phyloP scores from a whole-genome alignment of 92 coral and sea anemone species.

The Phenganax stokvisi region DNA sequence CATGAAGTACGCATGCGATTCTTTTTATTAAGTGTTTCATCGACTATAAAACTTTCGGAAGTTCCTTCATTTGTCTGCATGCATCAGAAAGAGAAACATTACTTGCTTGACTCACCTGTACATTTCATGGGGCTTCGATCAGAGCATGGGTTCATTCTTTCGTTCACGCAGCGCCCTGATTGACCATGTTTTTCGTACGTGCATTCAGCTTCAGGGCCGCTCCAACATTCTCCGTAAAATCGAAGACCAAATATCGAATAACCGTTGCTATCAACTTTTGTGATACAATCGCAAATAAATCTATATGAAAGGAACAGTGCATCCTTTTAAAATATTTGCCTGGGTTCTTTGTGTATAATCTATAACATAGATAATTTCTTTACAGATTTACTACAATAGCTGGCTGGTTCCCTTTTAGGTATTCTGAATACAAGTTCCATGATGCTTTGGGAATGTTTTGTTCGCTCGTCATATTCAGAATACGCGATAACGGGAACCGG shows the following conservation, averaged over 20 bases:
- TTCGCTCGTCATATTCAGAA: no score
- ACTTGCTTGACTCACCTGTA: no score
- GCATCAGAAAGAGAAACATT: no score
- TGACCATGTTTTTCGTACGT: constrained; percentile 32
- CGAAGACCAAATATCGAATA: constrained; percentile 38
- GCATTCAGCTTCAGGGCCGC: constrained; percentile 21
- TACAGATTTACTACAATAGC: no score
- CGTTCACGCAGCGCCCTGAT: constrained; percentile 25
- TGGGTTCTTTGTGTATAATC: not conserved
- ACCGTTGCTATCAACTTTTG: not conserved
- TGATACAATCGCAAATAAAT: constrained; percentile 29
- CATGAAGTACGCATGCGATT: no score
- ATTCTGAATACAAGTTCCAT: no score
- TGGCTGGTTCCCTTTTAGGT: no score
- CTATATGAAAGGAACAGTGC: constrained; percentile 3
- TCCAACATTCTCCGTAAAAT: constrained; percentile 40
- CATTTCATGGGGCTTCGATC: constrained; percentile 3
- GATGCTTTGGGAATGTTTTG: no score
- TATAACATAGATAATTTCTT: not conserved
- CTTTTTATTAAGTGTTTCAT: no score
- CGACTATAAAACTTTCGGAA: no score
- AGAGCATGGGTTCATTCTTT: constrained; percentile 1
- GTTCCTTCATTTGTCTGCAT: no score
- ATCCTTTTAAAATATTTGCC: not conserved
- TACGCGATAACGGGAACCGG: no score